Evolutionary conservation across 2,888 invertebrate genomes (phyloP).

Genomic region (Athrips mouffetella): DNA sequence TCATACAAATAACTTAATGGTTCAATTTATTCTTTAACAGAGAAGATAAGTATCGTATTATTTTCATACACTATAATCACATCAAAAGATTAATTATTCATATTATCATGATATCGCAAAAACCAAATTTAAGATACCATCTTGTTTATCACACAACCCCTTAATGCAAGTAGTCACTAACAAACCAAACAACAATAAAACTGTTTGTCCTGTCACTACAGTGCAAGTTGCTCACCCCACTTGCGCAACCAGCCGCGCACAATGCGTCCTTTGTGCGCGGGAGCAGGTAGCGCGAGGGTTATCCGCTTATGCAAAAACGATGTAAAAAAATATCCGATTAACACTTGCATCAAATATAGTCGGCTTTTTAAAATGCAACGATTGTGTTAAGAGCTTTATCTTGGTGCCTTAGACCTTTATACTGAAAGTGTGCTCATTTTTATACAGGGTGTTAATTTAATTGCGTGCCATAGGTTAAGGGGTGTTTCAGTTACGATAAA

Average conservation of each 20-base stretch:
- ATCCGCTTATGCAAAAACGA: constrained; percentile 76
- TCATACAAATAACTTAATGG: no score
- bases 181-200: constrained; percentile 31
- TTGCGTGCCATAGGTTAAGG: no score
- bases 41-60: no score
- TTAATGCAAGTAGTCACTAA: constrained; percentile 9
- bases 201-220: constrained; percentile 30
- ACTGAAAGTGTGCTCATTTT: constrained; percentile 44
- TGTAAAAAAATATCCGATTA: constrained; percentile 76
- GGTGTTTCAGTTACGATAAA: no score
- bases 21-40: no score
- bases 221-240: constrained; percentile 43
- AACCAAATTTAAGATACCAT: no score
- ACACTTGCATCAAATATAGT: constrained; percentile 60
- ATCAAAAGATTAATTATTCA: no score
- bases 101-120: no score
- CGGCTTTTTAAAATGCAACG: constrained; percentile 51
- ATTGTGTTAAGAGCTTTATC: constrained; percentile 49
- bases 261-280: constrained; percentile 48
- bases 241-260: constrained; percentile 52
- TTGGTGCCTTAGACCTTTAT: constrained; percentile 27
- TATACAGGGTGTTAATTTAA: no score
- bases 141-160: constrained; percentile 1
- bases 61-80: no score
- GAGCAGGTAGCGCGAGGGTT: constrained; percentile 73